Base-by-base conservation (phyloP, 2,113 vertebrate genomes). In the Sinocyclocheilus maitianheensis region DNA sequence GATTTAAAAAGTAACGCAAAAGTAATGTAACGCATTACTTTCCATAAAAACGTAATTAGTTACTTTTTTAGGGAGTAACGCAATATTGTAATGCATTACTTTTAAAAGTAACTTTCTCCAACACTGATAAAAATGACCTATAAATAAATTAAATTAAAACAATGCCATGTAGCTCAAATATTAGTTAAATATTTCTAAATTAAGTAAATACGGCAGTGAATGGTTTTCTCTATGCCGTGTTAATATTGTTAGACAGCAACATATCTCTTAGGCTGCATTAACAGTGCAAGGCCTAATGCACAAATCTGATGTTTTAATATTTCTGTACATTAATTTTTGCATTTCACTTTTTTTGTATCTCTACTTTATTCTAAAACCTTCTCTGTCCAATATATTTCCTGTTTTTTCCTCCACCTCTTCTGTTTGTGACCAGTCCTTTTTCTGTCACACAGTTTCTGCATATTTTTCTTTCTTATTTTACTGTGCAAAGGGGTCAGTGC, bases 401-500 rank as follows among this genome's bases (percentile, higher is more conserved):
- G 12, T 24, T 65, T 89, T 83, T 74, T 20, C 34, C 37, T 51
- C 11, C 60, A 75, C n/a, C 40, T 37, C 60, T 53, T 55, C 18
- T 22, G 67, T 51, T 85, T 26, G 18, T 83, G 79, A 65, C 71
- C 77, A 48, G 8, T 85, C 51, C 48, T 87, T 87, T 87, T 71
- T 77, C 46, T 84, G 53, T 85, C 51, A 86, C 74, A 65, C 65
- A 40, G 14, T 69, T 69, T 34, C 13, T 16, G 26, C 30, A 20
- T 37, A 3, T 72, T 69, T 71, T 85, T 85, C 46, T 81, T 79
- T 53, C 24, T 67, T 81, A 48, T 30, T 46, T 55, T 53, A 34
- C 87, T 63, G 62, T 22, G 84, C 72, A 83, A 78, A 83, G 74
- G 83, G 87, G 88, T 46, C 87, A 86, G 85, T 90, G 89, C 90